phyloP scores from a whole-genome alignment of 2,797 vertebrate species.

The Chelidonichthys spinosus region DNA sequence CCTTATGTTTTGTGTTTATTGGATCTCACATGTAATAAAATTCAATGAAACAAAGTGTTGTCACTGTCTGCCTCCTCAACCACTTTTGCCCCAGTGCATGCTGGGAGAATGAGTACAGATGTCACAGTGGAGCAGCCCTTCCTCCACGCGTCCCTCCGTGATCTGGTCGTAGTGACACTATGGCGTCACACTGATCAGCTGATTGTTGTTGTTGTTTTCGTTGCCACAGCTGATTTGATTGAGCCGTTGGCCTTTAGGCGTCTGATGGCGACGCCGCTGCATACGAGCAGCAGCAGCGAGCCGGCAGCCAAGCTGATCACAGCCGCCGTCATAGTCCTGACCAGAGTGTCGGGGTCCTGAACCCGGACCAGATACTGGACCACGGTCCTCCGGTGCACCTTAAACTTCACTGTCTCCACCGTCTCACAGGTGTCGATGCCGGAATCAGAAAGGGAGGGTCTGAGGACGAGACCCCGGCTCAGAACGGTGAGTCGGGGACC shows the following conservation, averaged over 20 bases:
- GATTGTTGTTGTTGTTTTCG: not conserved
- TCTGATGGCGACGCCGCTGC: rapidly evolving
- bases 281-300: not conserved
- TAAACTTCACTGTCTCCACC: constrained; percentile 36
- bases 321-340: not conserved
- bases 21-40: not conserved
- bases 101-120: not conserved
- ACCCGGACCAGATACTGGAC: constrained; percentile 33
- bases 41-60: not conserved
- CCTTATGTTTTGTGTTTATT: too few relatives aligned
- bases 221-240: not conserved
- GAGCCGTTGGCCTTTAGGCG: not conserved
- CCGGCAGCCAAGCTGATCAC: not conserved
- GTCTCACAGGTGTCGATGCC: constrained; percentile 54
- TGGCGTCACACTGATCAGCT: not conserved
- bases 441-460: constrained; percentile 26
- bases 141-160: not conserved
- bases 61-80: not conserved
- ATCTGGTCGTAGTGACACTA: not conserved
- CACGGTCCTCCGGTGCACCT: constrained; percentile 22
- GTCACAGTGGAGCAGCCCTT: not conserved
- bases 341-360: not conserved
- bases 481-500: constrained; percentile 21
- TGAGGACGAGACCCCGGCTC: constrained; percentile 47
- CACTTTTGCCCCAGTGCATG: not conserved